phyloP scores from a whole-genome alignment of 2,113 vertebrate species.

The Solenodon paradoxus region DNA sequence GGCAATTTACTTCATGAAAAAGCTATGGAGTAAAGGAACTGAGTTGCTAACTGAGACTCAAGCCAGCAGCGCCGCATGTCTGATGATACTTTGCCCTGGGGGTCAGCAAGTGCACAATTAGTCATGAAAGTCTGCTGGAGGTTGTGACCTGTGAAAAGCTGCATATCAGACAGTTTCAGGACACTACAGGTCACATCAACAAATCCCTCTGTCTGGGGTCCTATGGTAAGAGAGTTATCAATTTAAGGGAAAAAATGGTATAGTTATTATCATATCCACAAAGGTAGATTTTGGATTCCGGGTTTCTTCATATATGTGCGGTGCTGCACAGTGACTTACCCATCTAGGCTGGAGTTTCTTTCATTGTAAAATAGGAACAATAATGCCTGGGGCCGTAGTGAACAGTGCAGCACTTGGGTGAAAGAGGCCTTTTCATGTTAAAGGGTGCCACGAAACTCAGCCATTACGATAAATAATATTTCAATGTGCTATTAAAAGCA shows the following conservation, averaged over 20 bases:
- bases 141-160: background rate
- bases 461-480: background rate
- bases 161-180: no score
- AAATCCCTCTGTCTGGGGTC: background rate
- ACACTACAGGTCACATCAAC: background rate
- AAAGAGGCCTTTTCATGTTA: no score
- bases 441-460: background rate
- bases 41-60: background rate
- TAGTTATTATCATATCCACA: background rate
- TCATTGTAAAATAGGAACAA: background rate
- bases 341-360: background rate
- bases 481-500: background rate
- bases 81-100: background rate
- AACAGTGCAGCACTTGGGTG: background rate
- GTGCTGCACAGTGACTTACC: background rate
- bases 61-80: background rate
- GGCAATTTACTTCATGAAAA: background rate
- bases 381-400: rapidly evolving
- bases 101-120: background rate
- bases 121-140: background rate
- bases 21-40: background rate
- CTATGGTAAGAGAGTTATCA: background rate
- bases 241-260: background rate
- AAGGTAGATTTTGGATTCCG: background rate
- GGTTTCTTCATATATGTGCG: background rate